These are phyloP conservation scores for Hypocryptadius cinnamomeus DNA, from an alignment of 2,113 vertebrate genomes.

Conservation along the genomic window DNA sequence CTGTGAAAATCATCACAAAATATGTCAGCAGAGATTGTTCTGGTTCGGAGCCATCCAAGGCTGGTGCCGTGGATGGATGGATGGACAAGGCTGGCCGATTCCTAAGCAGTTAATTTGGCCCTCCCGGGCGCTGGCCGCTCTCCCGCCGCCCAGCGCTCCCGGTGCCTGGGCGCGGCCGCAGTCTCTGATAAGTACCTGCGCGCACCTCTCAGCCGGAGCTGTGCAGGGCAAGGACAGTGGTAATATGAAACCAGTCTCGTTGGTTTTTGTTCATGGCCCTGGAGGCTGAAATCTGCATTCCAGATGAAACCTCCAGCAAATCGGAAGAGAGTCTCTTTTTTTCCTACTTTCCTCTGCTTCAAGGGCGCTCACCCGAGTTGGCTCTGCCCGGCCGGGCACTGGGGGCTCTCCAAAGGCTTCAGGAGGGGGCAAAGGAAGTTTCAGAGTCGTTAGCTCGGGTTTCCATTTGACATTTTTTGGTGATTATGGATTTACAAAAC, in stretches of 20 bases:
- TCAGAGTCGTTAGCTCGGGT: not conserved
- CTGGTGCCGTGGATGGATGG: not conserved
- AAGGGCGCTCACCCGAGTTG: not conserved
- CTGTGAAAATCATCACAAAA: not conserved
- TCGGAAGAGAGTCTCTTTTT: slow-evolving; percentile 34
- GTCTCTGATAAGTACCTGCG: slow-evolving; percentile 67
- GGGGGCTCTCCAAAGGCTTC: not conserved
- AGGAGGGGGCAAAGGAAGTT: not conserved
- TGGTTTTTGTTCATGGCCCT: slow-evolving; percentile 61
- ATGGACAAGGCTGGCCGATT: not conserved
- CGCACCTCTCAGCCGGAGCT: not conserved
- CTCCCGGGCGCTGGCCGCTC: not conserved
- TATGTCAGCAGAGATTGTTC: not conserved
- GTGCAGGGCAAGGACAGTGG: slow-evolving; percentile 50
- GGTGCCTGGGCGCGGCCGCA: slow-evolving; percentile 54
- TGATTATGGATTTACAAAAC: not conserved
- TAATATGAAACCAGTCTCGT: slow-evolving; percentile 85
- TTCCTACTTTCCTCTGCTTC: not conserved
- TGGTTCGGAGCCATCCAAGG: not conserved
- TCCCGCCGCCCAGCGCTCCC: slow-evolving; percentile 11
- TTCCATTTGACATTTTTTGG: not conserved
- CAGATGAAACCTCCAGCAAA: slow-evolving; percentile 69
- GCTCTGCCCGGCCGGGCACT: not conserved
- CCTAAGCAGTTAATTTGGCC: not conserved
- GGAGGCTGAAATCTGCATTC: slow-evolving; percentile 78